Base-by-base conservation (phyloP, 2,888 invertebrate genomes). In the Rugalucina vietnamica region DNA sequence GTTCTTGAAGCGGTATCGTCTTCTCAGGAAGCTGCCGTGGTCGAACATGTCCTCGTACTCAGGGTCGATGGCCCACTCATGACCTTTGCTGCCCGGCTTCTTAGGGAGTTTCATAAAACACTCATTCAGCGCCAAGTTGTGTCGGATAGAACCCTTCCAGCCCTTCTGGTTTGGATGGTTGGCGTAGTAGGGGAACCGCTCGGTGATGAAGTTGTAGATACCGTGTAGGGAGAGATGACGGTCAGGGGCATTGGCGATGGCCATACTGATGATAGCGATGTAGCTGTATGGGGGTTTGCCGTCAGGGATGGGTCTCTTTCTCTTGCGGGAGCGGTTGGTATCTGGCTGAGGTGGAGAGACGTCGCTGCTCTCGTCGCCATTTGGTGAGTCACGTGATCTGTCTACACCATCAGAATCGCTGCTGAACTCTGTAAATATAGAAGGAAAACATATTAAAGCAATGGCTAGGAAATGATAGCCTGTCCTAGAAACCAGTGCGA, bases 251-350 rank as follows among this genome's bases (percentile, higher is more conserved):
- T 93, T 93, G 43, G 92, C 92, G 37, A 93, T 93, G 27, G 93
- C 92, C 93, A 93, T 93, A 71, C 91, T 91, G 74, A 93, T 93
- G 34, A 93, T 88, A 5, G 93, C 92, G 57, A 93, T 93, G 82
- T 93, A 93, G 74, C 93, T 91, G 89, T 93, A 93, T n/a, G 93
- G 93, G 0, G 93, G 93, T 80, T 93, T 93, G 49, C 93, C 93
- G 50, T 88, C 87, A 4, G 92, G 91, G 73, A 92, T 88, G 1
- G 92, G 92, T 49, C 91, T 84, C 73, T 92, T 93, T 34, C 93
- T 84, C 76, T 89, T 89, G 54, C 91, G 82, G 34, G 88, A 84
- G 39, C 79, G 83, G 24, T 14, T 60, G 14, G 79, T 2, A n/a
- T 34, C 69, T 37, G 36, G 76, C 36, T 54, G 76, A 27, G 18